These are phyloP conservation scores for Listrodromus nycthemerus DNA, from an alignment of 2,888 invertebrate genomes.

Conservation along the genomic window DNA sequence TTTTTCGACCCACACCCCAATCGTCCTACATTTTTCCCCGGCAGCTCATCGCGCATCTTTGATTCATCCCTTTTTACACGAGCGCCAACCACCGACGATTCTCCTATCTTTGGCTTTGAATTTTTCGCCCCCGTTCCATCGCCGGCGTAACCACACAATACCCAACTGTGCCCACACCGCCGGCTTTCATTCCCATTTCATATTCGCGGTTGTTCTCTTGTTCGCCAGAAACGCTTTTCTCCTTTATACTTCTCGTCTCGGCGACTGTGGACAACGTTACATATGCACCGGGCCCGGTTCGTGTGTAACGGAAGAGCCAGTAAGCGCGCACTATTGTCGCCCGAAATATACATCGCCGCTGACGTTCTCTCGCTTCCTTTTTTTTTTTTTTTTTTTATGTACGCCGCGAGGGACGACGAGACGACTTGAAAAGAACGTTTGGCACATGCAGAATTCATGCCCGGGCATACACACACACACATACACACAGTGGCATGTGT, in stretches of 20 bases:
- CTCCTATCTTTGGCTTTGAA: conserved; percentile 18
- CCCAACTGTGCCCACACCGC: conserved; percentile 44
- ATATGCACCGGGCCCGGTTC: conserved; percentile 29
- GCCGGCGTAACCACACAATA: conserved; percentile 47
- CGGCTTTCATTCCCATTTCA: conserved; percentile 34
- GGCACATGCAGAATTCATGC: conserved; percentile 64
- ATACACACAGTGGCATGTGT: conserved; percentile 52
- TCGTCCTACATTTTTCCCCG: background rate
- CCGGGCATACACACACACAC: conserved; percentile 21
- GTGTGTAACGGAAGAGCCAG: conserved; percentile 24
- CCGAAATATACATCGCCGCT: conserved; percentile 32
- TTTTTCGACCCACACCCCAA: background rate
- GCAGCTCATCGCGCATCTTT: conserved; percentile 20
- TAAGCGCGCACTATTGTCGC: conserved; percentile 46
- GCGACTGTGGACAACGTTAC: conserved; percentile 37
- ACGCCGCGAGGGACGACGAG: background rate
- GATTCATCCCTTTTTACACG: conserved; percentile 42
- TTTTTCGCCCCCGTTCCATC: conserved; percentile 34
- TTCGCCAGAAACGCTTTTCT: conserved; percentile 46
- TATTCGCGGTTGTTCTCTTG: conserved; percentile 63
- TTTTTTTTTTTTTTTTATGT: conserved; percentile 19
- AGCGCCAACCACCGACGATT: conserved; percentile 11
- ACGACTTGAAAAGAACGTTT: conserved; percentile 66
- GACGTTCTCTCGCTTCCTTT: conserved; percentile 31
- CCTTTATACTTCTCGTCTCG: conserved; percentile 35